Evolutionary conservation across 92 coral and sea anemone species (phyloP), one percentile per base, ranked within the genome.

Genomic region (Heteractis magnifica): DNA sequence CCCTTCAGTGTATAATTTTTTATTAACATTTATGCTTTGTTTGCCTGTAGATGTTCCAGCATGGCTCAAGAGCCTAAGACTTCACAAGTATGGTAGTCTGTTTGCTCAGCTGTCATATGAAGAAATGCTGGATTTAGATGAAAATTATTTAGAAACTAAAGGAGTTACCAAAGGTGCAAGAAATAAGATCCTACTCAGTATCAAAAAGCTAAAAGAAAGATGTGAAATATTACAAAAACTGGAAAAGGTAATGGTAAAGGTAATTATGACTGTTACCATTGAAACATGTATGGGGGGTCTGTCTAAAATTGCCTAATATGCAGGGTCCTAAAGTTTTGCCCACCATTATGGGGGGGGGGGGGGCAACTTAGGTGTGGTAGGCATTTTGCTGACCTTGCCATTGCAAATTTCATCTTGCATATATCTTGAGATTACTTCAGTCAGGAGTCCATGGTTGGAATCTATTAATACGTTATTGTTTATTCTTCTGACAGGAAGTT

Each of bases 131-230:
- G 87, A 82, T 4, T 85, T 97, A 21, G 85, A 76, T 13, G 98
- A 94, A 3, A 83, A 80, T 6, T 89, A 92, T 76, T 81, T 97
- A 41, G 98, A 90, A 65, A 71, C 83, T 52, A 97, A 97, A 92
- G 92, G 89, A 79, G 97, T 97, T n/a, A 97, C 99, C 10, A 97
- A 89, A 82, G 99, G 99, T n/a, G 99, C 99, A 48, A 87, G 94
- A 89, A 97, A 93, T 80, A 97, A 97, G 83, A 97, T 97, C 21
- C 52, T 97, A 71, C 41, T 97, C 71, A 97, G 96, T 71, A 86
- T 93, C 23, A 90, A 88, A 34, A 97, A 97, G 56, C 79, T 97
- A 62, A 81, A 85, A 16, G 99, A 97, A 71, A 89, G 99, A 83
- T 65, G 93, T 26, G 98, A 90, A 49, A 62, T 71, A 12, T 78